Percentiles rank a stretch among this genome's conserved stretches.
phyloP scores from a whole-genome alignment of 2,797 vertebrate species.

The Tangara arthus region DNA sequence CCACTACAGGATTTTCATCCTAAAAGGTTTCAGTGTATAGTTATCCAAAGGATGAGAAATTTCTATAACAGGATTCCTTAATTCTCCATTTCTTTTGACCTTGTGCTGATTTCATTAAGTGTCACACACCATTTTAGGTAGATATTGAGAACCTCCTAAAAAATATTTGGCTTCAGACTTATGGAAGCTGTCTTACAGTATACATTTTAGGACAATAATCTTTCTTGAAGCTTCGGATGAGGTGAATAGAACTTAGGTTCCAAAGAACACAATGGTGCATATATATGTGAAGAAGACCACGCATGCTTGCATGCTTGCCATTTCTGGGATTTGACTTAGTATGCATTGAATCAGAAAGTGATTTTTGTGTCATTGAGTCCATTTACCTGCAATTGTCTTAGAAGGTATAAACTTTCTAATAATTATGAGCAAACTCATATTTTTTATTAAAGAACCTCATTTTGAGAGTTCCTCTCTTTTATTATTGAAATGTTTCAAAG shows the following conservation, averaged over 20 bases:
- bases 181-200: not conserved
- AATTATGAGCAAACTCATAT: not conserved
- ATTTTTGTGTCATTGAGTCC: not conserved
- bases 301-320: fast-evolving
- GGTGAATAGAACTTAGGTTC: not conserved
- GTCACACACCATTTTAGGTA: not conserved
- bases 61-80: not conserved
- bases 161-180: not conserved
- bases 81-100: not conserved
- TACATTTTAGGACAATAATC: not conserved
- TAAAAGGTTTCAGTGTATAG: not conserved
- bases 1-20: not conserved
- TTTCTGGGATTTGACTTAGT: not conserved
- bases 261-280: not conserved
- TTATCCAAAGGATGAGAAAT: not conserved
- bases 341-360: not conserved
- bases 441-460: not conserved
- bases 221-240: not conserved
- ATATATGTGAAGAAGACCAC: not conserved
- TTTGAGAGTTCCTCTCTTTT: not conserved
- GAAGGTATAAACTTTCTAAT: not conserved
- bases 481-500: not conserved
- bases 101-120: not conserved
- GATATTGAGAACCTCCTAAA: not conserved
- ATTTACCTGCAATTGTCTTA: not conserved